phyloP scores from a whole-genome alignment of 2,888 invertebrate genomes.

The Buathra laborator region DNA sequence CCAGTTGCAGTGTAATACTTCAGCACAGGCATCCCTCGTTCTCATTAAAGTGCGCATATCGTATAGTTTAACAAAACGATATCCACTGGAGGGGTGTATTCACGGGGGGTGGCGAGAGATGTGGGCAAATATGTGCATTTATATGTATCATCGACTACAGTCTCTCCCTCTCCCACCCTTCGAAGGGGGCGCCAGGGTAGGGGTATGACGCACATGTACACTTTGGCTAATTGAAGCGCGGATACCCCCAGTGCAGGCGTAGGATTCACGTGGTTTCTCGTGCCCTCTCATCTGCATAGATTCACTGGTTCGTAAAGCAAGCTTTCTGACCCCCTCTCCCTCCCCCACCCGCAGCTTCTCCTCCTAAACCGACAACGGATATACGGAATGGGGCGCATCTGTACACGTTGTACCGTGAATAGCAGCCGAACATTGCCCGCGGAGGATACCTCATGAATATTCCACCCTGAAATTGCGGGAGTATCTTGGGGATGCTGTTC shows the following conservation, averaged over 20 bases:
- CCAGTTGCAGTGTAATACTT: too few relatives aligned
- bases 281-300: conserved; percentile 81
- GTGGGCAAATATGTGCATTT: too few relatives aligned
- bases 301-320: conserved; percentile 81
- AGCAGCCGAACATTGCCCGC: conserved; percentile 77
- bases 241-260: conserved; percentile 74
- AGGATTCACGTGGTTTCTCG: conserved; percentile 22
- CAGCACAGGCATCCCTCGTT: too few relatives aligned
- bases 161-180: too few relatives aligned
- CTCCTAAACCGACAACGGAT: conserved; percentile 26
- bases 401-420: conserved; percentile 73
- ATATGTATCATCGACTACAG: too few relatives aligned
- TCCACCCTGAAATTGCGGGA: conserved; percentile 81
- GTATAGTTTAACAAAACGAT: too few relatives aligned
- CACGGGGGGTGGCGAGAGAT: background rate
- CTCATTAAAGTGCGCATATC: too few relatives aligned
- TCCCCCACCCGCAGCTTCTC: background rate
- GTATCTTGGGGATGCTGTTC: conserved; percentile 78
- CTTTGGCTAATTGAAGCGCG: conserved; percentile 83
- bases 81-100: background rate
- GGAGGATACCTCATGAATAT: conserved; percentile 82
- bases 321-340: conserved; percentile 66
- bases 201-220: conserved; percentile 71
- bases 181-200: background rate
- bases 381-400: conserved; percentile 32